Conservation (phyloP, 2,797 vertebrate genomes). For the Rousettus madagascariensis region DNA sequence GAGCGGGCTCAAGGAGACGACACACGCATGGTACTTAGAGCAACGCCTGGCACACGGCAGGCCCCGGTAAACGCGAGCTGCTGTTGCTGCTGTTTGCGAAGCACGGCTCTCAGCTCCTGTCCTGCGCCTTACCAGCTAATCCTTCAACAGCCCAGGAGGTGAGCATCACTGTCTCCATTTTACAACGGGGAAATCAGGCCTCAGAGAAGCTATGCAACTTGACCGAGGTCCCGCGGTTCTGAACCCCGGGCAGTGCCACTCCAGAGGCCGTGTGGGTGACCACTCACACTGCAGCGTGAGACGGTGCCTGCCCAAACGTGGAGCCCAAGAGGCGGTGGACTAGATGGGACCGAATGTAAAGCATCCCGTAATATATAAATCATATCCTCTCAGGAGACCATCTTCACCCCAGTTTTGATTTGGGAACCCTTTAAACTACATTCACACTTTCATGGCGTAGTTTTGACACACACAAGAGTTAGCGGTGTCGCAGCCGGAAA, state of each 20-base stretch:
- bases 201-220: not conserved
- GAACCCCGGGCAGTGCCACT: not conserved
- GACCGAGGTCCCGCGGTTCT: not conserved
- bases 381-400: not conserved
- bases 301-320: rapidly evolving
- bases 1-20: rapidly evolving
- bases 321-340: not conserved
- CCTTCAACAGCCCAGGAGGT: rapidly evolving
- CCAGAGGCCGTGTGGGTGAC: not conserved
- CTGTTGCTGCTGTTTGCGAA: rapidly evolving
- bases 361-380: rapidly evolving
- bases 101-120: not conserved
- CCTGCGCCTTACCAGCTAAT: rapidly evolving
- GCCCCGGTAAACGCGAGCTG: rapidly evolving
- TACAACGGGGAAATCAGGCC: not conserved
- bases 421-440: not conserved
- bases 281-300: rapidly evolving
- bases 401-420: not conserved
- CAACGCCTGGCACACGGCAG: rapidly evolving
- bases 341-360: rapidly evolving
- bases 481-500: not conserved
- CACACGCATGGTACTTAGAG: rapidly evolving
- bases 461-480: not conserved
- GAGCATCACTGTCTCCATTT: not conserved
- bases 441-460: not conserved